Base-by-base conservation (phyloP, 2,113 vertebrate genomes). In the Phoenicopterus ruber region DNA sequence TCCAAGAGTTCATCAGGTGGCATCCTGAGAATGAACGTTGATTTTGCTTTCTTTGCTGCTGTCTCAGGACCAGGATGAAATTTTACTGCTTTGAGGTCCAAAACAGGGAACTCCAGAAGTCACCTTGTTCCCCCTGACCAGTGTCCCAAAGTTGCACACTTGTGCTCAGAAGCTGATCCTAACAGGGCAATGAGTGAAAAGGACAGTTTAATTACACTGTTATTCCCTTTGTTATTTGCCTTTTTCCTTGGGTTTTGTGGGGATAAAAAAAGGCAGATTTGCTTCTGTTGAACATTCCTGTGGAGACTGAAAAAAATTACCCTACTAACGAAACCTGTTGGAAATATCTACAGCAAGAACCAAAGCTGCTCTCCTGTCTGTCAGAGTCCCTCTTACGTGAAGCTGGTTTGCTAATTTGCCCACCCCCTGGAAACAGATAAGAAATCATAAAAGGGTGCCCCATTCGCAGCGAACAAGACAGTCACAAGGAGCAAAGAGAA, bases 211-310 rank as follows among this genome's bases (percentile, higher is more conserved):
- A 97, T 96, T 95, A 83, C 5, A 63, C 18, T 38, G 54, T 83
- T 91, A 93, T 90, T 97, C 85, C 81, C 34, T 58, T 80, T 63
- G 36, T 79, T 92, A 74, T 91, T 94, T 88, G 92, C 80, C 85
- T 86, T 92, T 81, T 91, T 57, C 32, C 79, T 96, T 80, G 50
- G 67, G 29, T 90, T 96, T 76, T 70, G 54, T 59, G 49, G 66
- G 42, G 42, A 14, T n/a, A n/a, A 72, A 95, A 96, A 97, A 96
- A 97, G 91, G 80, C 86, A 95, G 77, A 96, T 90, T 96, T 97
- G 74, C 94, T 96, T 92, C 77, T 87, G 63, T 82, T 91, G 92
- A 96, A 90, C 73, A 63, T 94, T 96, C 94, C 93, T 90, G 90
- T 29, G 85, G 90, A 70, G 96, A 96, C 69, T 82, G 86, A 82